A percentile compares a stretch with the other conserved stretches of the same genome.
phyloP scores from a whole-genome alignment of 2,888 invertebrate genomes.

The Scaptomyza caliginosa region DNA sequence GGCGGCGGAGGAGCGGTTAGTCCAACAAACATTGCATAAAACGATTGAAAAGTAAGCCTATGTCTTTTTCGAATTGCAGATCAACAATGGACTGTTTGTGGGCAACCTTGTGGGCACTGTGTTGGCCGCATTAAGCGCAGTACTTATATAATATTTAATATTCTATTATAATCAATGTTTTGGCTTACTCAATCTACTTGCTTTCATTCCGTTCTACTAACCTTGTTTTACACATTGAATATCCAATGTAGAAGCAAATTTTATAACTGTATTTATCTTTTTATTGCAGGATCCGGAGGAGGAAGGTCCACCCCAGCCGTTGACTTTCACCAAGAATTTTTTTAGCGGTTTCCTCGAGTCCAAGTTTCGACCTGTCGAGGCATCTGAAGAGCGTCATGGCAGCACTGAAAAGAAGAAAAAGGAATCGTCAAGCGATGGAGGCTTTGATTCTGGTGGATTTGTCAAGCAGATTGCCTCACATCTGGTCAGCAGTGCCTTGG shows the following conservation, averaged over 20 bases:
- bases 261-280: not conserved
- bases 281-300: conserved; percentile 83
- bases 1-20: conserved; percentile 84
- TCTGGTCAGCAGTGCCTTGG: conserved; percentile 81
- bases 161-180: conserved; percentile 6
- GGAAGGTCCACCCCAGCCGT: conserved; percentile 82
- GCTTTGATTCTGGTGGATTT: conserved; percentile 81
- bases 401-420: conserved; percentile 50
- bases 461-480: conserved; percentile 82
- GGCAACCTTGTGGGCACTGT: conserved; percentile 83
- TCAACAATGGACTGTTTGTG: conserved; percentile 83
- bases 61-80: conserved; percentile 60
- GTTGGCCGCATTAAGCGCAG: conserved; percentile 83
- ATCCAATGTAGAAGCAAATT: not conserved
- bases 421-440: conserved; percentile 30
- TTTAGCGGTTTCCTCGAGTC: conserved; percentile 78
- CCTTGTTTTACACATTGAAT: not conserved
- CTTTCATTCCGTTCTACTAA: conserved; percentile 53
- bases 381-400: conserved; percentile 63
- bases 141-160: conserved; percentile 72
- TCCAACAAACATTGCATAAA: not conserved
- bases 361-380: conserved; percentile 74
- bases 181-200: not conserved
- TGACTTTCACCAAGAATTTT: conserved; percentile 80
- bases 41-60: no score